Percentiles rank a stretch among this genome's conserved stretches.
phyloP scores from a whole-genome alignment of 1,140 invertebrate species.

The Drosophila parvula region DNA sequence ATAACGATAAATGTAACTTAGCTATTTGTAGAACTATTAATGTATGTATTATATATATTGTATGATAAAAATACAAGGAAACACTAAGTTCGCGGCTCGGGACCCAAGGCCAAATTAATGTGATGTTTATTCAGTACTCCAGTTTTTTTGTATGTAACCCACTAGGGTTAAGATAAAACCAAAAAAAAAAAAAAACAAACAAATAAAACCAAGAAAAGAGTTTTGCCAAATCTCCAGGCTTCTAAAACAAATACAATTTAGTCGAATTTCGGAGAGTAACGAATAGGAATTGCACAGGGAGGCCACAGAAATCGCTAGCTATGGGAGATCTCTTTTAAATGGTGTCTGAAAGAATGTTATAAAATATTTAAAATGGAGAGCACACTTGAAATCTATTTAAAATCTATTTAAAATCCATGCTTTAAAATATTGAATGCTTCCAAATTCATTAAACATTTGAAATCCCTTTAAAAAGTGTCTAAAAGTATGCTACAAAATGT shows the following conservation, averaged over 20 bases:
- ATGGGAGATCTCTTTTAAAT: not conserved
- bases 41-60: slow-evolving; percentile 49
- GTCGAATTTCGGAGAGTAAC: not conserved
- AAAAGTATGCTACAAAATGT: not conserved
- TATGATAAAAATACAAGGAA: slow-evolving; percentile 45
- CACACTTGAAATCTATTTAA: too few relatives aligned
- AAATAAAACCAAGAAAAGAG: not conserved
- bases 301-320: too few relatives aligned
- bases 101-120: slow-evolving; percentile 9
- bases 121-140: slow-evolving; percentile 14
- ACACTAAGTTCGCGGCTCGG: slow-evolving; percentile 9
- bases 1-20: slow-evolving; percentile 69
- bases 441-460: not conserved
- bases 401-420: too few relatives aligned
- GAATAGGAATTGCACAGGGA: not conserved
- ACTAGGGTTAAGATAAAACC: not conserved
- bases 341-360: too few relatives aligned
- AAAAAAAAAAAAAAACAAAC: not conserved
- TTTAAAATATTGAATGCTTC: too few relatives aligned
- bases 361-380: too few relatives aligned
- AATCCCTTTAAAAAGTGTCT: not conserved
- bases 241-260: not conserved
- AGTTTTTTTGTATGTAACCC: not conserved
- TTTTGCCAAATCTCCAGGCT: not conserved
- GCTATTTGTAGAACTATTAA: slow-evolving; percentile 73